Conservation (phyloP, 2,797 vertebrate species). For the Phataginus tricuspis region DNA sequence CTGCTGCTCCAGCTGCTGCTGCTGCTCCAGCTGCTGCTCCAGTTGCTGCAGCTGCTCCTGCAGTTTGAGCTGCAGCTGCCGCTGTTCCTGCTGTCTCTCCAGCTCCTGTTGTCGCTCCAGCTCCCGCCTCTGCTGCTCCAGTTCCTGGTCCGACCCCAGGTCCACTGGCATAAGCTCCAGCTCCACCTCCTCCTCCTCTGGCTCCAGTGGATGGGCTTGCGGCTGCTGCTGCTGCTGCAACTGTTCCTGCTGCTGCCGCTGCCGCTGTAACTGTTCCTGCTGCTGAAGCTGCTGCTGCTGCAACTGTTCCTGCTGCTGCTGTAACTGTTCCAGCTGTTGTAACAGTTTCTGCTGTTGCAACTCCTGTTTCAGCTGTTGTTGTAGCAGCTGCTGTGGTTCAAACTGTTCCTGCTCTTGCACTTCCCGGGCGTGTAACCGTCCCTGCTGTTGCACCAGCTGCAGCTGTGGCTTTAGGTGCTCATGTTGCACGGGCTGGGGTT, state of each 20-base stretch:
- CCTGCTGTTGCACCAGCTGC: neutral
- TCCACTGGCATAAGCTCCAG: conserved; percentile 73
- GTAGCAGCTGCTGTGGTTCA: neutral
- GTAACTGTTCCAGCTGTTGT: neutral
- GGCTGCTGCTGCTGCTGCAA: neutral
- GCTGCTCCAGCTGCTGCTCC: conserved; percentile 25
- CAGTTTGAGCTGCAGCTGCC: conserved; percentile 35
- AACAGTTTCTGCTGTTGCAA: neutral
- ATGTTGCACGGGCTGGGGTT: neutral
- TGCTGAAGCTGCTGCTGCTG: conserved; percentile 1
- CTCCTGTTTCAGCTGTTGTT: neutral
- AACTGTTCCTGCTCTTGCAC: neutral
- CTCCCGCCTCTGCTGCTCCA: conserved; percentile 60
- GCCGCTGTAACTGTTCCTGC: neutral
- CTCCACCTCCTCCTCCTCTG: conserved; percentile 72
- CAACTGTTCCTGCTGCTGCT: neutral
- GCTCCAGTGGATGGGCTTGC: neutral
- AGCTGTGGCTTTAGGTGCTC: neutral
- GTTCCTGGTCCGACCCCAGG: conserved; percentile 29
- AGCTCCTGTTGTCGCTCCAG: conserved; percentile 13
- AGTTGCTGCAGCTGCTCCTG: neutral
- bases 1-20: conserved; percentile 46
- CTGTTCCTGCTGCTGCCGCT: neutral
- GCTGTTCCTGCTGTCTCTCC: conserved; percentile 52
- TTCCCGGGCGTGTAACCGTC: neutral